These are phyloP conservation scores for Xenentodon cancila DNA, from an alignment of 2,797 vertebrate species.

Conservation along the genomic window DNA sequence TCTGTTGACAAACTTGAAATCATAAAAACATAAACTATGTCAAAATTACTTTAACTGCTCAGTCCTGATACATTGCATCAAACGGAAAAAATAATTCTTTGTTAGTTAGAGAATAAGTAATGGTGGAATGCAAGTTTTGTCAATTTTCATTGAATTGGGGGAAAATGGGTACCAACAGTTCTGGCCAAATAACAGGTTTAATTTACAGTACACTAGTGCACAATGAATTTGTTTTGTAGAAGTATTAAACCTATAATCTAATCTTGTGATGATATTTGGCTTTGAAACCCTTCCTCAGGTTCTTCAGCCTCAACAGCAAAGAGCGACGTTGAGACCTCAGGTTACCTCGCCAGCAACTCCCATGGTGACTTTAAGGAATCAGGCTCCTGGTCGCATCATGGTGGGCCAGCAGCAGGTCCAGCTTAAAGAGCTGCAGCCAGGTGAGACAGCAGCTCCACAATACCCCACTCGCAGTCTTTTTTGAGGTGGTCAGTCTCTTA, in stretches of 20 bases:
- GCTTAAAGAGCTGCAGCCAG: constrained; percentile 91
- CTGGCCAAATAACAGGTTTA: no score
- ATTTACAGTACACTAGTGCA: no score
- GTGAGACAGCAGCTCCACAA: constrained; percentile 66
- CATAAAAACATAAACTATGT: no score
- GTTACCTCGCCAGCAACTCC: constrained; percentile 89
- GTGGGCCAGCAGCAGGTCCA: constrained; percentile 89
- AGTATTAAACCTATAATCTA: neutral
- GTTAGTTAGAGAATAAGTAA: no score
- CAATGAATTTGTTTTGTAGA: neutral
- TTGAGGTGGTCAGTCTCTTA: neutral
- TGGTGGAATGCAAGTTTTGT: no score
- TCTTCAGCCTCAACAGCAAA: constrained; percentile 88
- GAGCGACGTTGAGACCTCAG: constrained; percentile 90
- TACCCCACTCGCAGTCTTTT: neutral
- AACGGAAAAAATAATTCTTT: no score
- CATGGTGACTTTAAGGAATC: constrained; percentile 91
- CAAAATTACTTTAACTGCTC: no score
- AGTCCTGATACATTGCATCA: no score
- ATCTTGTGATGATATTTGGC: neutral
- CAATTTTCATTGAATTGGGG: no score
- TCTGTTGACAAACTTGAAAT: no score
- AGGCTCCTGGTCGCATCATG: constrained; percentile 89
- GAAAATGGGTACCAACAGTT: no score
- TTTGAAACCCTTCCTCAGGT: constrained; percentile 75